Evolutionary conservation across 2,888 invertebrate genomes (phyloP), one percentile per base, ranked within the genome.

Genomic region (Phengaris arion): DNA sequence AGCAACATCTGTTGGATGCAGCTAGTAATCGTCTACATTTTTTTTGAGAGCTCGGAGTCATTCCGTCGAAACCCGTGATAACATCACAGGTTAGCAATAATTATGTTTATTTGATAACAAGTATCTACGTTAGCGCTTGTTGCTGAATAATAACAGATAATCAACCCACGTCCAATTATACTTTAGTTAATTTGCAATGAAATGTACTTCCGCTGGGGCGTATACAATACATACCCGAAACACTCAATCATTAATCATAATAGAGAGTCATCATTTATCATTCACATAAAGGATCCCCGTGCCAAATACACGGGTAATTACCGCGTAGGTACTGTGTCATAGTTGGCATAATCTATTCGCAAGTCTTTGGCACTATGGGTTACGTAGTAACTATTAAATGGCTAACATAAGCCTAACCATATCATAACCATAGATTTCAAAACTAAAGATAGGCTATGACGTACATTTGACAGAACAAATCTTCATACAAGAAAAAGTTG

Each of bases 181-280:
- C 12, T 64, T 35, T 12, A 64, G 35, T 35, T 64, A 64, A 64
- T 64, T 13, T 64, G 64, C 45, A 64, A 35, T 35, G 64, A 64
- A 64, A 64, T 64, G 13, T 64, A 64, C 64, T 35, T 64, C 64
- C 10, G 59, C 55, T 15, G 57, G 35, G 35, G 45, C 35, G 64
- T 64, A 59, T 4, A 64, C 64, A 64, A 64, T 45, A 45, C 64
- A 13, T 12, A 48, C 55, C 55, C 68, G 51, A 51, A 75, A 15
- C 52, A 68, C 68, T 68, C 74, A 68, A 45, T 75, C 69, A 69
- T 75, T 68, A 55, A 75, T 75, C 74, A 75, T 54, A 68, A 74
- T 74, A 74, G 51, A 35, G 54, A 35, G 68, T 45, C 54, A 46
- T 54, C 55, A 75, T 75, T 68, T 68, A 74, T 74, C 68, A 68